These are phyloP conservation scores for Trissoscelio sp. DNA, from an alignment of 2,888 invertebrate species.

Conservation along the genomic window DNA sequence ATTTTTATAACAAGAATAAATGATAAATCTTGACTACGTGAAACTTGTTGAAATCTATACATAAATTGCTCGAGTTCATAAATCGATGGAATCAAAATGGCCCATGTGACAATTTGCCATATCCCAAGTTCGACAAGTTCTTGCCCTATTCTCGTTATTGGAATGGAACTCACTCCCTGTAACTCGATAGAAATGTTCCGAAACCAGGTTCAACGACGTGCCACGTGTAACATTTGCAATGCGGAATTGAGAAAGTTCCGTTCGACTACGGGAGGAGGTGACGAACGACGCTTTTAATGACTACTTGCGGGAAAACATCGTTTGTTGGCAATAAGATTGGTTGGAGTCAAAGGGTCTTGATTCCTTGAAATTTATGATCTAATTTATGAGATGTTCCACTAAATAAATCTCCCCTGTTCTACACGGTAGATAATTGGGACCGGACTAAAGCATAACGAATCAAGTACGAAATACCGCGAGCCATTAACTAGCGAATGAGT, in stretches of 20 bases:
- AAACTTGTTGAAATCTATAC: background rate
- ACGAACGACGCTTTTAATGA: slow-evolving; percentile 9
- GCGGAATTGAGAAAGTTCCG: slow-evolving; percentile 22
- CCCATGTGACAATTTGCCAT: slow-evolving; percentile 26
- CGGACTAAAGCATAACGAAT: slow-evolving; percentile 22
- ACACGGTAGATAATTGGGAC: slow-evolving; percentile 27
- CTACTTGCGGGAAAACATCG: background rate
- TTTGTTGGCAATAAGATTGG: background rate
- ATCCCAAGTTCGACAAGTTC: slow-evolving; percentile 29
- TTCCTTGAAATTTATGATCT: no score
- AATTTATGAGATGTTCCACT: no score
- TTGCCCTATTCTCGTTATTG: slow-evolving; percentile 17
- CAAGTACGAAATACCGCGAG: background rate
- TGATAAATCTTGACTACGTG: no score
- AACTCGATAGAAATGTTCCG: slow-evolving; percentile 25
- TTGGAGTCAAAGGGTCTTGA: no score
- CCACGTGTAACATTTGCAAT: slow-evolving; percentile 31
- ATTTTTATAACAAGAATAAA: no score
- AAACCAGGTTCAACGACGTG: slow-evolving; percentile 13
- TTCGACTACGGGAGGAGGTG: background rate
- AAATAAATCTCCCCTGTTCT: no score
- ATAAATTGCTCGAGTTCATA: background rate
- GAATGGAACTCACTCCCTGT: slow-evolving; percentile 21
- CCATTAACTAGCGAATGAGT: slow-evolving; percentile 38
- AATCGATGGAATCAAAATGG: slow-evolving; percentile 27